These are phyloP conservation scores for Melanotaenia boesemani DNA, from an alignment of 2,797 vertebrate species.

Conservation along the genomic window DNA sequence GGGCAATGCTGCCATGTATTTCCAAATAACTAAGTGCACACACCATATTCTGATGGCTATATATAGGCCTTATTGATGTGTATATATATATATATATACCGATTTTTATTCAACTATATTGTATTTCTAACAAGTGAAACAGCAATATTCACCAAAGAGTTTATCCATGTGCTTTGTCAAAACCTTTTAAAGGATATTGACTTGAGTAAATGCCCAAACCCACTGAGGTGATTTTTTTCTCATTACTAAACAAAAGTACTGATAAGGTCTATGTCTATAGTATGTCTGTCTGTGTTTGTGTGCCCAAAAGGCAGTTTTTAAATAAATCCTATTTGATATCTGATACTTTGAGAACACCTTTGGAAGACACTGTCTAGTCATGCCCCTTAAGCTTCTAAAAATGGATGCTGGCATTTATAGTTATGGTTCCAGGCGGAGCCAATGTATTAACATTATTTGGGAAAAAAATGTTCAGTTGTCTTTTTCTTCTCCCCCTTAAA, in stretches of 20 bases:
- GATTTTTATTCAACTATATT: conserved; percentile 29
- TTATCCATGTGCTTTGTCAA: conserved; percentile 47
- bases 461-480: conserved; percentile 39
- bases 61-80: not conserved
- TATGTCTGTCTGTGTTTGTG: conserved; percentile 33
- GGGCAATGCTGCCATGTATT: not conserved
- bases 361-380: conserved; percentile 13
- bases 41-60: not conserved
- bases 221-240: conserved; percentile 49
- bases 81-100: too few relatives aligned
- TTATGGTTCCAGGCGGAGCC: conserved; percentile 43
- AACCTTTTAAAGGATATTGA: conserved; percentile 63
- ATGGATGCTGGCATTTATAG: conserved; percentile 38
- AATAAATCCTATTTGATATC: conserved; percentile 38
- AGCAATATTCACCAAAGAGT: conserved; percentile 21
- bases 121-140: conserved; percentile 15
- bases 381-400: conserved; percentile 22
- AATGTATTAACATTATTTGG: conserved; percentile 34
- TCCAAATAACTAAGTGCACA: conserved; percentile 7
- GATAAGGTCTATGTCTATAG: conserved; percentile 27
- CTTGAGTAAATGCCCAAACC: conserved; percentile 44
- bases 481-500: conserved; percentile 17
- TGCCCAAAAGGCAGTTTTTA: conserved; percentile 40
- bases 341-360: conserved; percentile 38
- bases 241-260: conserved; percentile 39